These are phyloP conservation scores for Nephrotoma flavescens DNA, from an alignment of 2,888 invertebrate species.

Conservation along the genomic window DNA sequence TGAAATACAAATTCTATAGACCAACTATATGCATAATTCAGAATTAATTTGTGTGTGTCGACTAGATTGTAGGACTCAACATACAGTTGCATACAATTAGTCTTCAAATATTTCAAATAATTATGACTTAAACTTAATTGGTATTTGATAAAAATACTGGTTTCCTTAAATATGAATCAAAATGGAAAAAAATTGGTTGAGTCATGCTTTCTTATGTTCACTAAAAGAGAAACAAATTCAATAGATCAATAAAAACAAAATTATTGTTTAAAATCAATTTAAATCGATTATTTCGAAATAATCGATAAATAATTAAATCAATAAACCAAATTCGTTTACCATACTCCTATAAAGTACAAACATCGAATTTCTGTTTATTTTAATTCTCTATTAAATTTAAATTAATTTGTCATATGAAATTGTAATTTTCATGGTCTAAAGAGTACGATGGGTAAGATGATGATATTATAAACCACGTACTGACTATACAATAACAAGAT, in stretches of 20 bases:
- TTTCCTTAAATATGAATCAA: no score
- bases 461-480: neutral
- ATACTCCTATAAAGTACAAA: no score
- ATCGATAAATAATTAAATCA: neutral
- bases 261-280: neutral
- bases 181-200: neutral
- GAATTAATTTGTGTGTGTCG: no score
- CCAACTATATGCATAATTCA: no score
- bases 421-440: neutral
- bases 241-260: neutral
- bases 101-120: no score
- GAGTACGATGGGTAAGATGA: neutral
- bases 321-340: neutral
- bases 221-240: neutral
- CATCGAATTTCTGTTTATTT: neutral
- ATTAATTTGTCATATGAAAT: constrained; percentile 1
- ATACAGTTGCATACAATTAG: no score
- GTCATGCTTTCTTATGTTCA: neutral
- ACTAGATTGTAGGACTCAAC: no score
- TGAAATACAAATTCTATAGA: no score
- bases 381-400: neutral
- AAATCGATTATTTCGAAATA: neutral
- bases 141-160: no score
- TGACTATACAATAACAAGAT: no score
- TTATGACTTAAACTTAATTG: no score